Conservation (phyloP, 2,113 vertebrate species). For the Trachemys scripta region DNA sequence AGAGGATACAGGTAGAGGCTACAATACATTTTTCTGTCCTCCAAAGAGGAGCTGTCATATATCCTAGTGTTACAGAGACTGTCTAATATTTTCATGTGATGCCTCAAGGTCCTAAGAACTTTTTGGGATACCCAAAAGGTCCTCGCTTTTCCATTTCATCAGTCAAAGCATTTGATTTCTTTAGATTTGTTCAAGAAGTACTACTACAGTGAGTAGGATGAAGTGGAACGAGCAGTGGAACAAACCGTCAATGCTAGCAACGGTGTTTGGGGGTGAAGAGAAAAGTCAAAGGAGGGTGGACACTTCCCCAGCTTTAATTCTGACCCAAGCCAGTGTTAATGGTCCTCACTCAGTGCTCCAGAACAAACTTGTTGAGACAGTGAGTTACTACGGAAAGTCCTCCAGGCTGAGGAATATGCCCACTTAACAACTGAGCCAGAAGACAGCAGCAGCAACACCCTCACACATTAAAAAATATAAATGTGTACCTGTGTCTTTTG, state of each 20-base stretch:
- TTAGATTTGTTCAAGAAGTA: not conserved
- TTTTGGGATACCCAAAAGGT: not conserved
- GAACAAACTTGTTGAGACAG: not conserved
- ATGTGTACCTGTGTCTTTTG: not conserved
- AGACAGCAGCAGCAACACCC: not conserved
- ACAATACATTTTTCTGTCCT: not conserved
- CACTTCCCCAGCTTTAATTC: not conserved
- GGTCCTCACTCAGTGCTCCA: not conserved
- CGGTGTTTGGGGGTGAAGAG: accelerated
- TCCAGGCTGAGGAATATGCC: not conserved
- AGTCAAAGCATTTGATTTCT: not conserved
- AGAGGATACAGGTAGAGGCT: not conserved
- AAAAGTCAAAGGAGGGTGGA: accelerated
- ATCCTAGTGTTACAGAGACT: not conserved
- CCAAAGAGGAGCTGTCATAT: not conserved
- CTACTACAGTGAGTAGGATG: not conserved
- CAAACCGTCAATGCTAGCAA: not conserved
- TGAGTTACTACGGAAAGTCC: not conserved
- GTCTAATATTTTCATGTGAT: not conserved
- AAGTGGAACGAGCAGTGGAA: not conserved
- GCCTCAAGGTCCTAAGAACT: not conserved
- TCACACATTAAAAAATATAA: not conserved
- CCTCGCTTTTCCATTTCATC: not conserved
- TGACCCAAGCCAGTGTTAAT: not conserved
- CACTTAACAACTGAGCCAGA: not conserved